phyloP scores from a whole-genome alignment of 37 sponge, comb jelly and placozoan species.

The Aplysina aerophoba region DNA sequence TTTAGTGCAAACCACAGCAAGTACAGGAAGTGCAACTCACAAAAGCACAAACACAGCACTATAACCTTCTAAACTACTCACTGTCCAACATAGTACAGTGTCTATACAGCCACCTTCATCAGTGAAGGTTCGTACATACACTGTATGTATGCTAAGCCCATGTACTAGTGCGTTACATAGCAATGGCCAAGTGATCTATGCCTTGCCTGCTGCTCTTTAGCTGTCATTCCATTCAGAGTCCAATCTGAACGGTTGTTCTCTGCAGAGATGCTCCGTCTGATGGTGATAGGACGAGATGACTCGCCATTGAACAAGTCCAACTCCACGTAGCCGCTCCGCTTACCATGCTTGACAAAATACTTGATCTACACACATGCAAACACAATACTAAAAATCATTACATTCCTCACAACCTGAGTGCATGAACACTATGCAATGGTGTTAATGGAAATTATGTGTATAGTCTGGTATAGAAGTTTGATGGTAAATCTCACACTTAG shows the following conservation, averaged over 20 bases:
- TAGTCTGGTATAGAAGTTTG: too few relatives aligned
- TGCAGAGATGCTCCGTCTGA: constrained; percentile 59
- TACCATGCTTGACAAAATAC: constrained; percentile 93
- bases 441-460: background rate
- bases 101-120: too few relatives aligned
- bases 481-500: too few relatives aligned
- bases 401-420: background rate
- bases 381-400: constrained; percentile 8
- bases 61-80: too few relatives aligned
- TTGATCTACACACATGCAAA: constrained; percentile 57
- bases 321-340: constrained; percentile 75
- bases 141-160: too few relatives aligned
- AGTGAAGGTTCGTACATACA: too few relatives aligned
- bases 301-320: constrained; percentile 68
- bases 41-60: too few relatives aligned
- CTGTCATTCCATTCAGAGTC: constrained; percentile 74
- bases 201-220: constrained; percentile 52
- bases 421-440: background rate
- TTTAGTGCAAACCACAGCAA: too few relatives aligned
- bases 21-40: too few relatives aligned
- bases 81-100: too few relatives aligned
- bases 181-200: too few relatives aligned
- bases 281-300: constrained; percentile 32
- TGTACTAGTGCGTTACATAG: too few relatives aligned
- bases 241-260: constrained; percentile 85